phyloP scores from a whole-genome alignment of 2,113 vertebrate species.

The Sus scrofa region DNA sequence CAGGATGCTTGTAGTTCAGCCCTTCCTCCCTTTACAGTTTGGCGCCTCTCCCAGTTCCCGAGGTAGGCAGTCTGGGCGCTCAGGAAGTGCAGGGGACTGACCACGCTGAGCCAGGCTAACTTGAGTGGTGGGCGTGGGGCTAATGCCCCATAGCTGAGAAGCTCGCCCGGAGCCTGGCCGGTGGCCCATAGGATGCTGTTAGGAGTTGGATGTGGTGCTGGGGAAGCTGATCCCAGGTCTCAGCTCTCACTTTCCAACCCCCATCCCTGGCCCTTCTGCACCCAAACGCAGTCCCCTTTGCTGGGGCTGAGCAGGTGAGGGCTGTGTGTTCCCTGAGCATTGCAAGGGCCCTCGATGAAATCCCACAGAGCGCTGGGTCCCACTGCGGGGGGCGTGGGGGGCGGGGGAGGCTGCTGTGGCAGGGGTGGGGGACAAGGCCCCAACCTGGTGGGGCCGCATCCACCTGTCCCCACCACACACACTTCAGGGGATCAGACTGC shows the following conservation, averaged over 20 bases:
- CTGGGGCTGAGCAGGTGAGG: not conserved
- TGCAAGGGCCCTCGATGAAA: not conserved
- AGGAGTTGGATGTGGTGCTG: not conserved
- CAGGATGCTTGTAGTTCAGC: not conserved
- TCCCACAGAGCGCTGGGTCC: not conserved
- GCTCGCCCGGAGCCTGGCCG: not conserved
- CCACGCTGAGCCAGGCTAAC: accelerated
- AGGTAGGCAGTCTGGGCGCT: not conserved
- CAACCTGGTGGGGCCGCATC: not conserved
- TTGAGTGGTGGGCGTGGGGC: not conserved
- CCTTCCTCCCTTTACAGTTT: not conserved
- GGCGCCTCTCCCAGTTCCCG: not conserved
- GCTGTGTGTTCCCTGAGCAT: not conserved
- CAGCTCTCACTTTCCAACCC: not conserved
- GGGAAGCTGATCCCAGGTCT: not conserved
- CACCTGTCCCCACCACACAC: accelerated
- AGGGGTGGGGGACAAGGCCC: accelerated
- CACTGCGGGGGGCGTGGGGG: too few species aligned
- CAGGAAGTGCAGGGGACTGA: not conserved
- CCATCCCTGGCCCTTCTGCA: not conserved
- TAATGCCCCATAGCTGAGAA: not conserved
- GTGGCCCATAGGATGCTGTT: not conserved
- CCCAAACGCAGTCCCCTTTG: not conserved
- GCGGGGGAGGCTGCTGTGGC: not conserved
- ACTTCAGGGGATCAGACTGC: not conserved